phyloP scores from a whole-genome alignment of 53 echinoderm and acorn worm genomes.

The Echinarachnius parma region DNA sequence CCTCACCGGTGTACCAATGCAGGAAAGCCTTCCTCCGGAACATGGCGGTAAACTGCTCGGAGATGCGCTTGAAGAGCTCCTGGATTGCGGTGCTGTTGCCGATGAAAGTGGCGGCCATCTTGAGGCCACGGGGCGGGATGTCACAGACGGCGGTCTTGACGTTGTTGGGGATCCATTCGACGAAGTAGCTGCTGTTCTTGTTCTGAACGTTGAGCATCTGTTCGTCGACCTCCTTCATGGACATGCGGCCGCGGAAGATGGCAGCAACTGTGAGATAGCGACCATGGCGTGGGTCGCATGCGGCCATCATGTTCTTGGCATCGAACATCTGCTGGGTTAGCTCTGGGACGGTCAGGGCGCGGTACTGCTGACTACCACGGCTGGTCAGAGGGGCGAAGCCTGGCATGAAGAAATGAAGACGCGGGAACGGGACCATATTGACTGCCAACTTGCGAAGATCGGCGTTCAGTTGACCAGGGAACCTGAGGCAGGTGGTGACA shows the following conservation, averaged over 20 bases:
- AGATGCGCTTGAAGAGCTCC: slow-evolving; percentile 89
- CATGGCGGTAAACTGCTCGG: slow-evolving; percentile 94
- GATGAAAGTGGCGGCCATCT: slow-evolving; percentile 83
- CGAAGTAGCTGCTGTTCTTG: slow-evolving; percentile 91
- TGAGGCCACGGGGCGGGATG: slow-evolving; percentile 79
- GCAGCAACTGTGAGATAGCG: slow-evolving; percentile 86
- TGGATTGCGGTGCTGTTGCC: slow-evolving; percentile 93
- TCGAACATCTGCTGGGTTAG: slow-evolving; percentile 85
- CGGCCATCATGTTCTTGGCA: slow-evolving; percentile 91
- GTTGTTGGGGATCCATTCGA: slow-evolving; percentile 92
- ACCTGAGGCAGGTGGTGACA: slow-evolving; percentile 56
- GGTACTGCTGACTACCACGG: slow-evolving; percentile 84
- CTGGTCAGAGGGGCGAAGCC: slow-evolving; percentile 86
- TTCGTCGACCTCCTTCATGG: slow-evolving; percentile 90
- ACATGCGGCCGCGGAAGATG: slow-evolving; percentile 87
- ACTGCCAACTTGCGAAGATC: slow-evolving; percentile 81
- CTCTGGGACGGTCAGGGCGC: slow-evolving; percentile 74
- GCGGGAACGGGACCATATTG: slow-evolving; percentile 89
- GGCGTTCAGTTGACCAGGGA: slow-evolving; percentile 84
- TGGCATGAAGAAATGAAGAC: slow-evolving; percentile 92
- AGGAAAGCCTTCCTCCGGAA: slow-evolving; percentile 87
- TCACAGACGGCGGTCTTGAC: slow-evolving; percentile 86
- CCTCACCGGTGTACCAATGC: slow-evolving; percentile 93
- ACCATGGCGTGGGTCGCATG: slow-evolving; percentile 79
- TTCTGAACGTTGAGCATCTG: slow-evolving; percentile 90